Percentiles rank a stretch among this genome's conserved stretches.
Evolutionary conservation across 2,113 vertebrate genomes (phyloP).

Genomic region (Cygnus atratus): DNA sequence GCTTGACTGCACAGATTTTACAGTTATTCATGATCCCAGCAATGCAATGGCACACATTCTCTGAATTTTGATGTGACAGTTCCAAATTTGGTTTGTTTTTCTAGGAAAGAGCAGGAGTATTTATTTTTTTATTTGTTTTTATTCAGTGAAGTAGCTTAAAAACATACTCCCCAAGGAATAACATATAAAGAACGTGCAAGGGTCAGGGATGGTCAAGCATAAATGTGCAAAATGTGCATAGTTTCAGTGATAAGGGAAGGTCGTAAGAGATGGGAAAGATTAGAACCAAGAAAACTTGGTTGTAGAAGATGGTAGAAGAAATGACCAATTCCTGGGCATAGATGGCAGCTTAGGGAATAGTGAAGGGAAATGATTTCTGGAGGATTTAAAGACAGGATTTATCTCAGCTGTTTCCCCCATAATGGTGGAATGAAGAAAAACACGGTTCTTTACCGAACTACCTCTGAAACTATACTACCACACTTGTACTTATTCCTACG

Average conservation of each 20-base stretch:
- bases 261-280: not conserved
- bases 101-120: not conserved
- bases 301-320: not conserved
- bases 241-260: not conserved
- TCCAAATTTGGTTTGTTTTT: not conserved
- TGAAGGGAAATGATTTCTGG: not conserved
- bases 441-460: not conserved
- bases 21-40: not conserved
- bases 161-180: not conserved
- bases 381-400: not conserved
- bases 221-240: not conserved
- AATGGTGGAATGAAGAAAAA: not conserved
- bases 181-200: not conserved
- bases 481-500: not conserved
- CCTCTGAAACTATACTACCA: not conserved
- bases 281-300: not conserved
- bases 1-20: not conserved
- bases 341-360: not conserved
- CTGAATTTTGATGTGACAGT: not conserved
- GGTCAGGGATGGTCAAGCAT: not conserved
- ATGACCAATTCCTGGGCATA: not conserved
- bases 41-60: not conserved
- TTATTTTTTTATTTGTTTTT: not conserved
- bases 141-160: not conserved
- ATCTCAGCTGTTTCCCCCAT: not conserved